Evolutionary conservation across 1,140 invertebrate species (phyloP).

Genomic region (Hyles euphorbiae): DNA sequence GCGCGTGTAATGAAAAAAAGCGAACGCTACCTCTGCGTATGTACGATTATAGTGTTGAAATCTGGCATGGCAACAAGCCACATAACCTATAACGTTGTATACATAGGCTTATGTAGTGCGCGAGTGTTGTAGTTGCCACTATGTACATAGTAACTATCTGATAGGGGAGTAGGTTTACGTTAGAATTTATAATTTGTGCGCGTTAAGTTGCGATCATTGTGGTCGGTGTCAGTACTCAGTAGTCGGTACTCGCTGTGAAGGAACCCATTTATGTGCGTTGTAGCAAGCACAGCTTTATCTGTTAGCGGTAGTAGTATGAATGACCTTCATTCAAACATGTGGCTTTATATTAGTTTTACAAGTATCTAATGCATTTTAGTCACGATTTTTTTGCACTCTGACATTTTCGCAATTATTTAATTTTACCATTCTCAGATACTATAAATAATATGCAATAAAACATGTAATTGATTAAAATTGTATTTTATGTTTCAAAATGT

Average conservation of each 20-base stretch:
- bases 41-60: constrained; percentile 34
- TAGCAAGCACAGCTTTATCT: too few relatives aligned
- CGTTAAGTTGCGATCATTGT: constrained; percentile 1
- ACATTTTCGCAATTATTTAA: too few relatives aligned
- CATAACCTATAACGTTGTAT: constrained; percentile 58
- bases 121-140: constrained; percentile 21
- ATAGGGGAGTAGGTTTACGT: constrained; percentile 29
- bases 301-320: too few relatives aligned
- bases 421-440: too few relatives aligned
- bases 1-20: constrained; percentile 1
- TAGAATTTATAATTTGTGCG: constrained; percentile 14
- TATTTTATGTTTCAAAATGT: too few relatives aligned
- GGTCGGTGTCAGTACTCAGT: background rate
- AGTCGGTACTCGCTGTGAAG: background rate
- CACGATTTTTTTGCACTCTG: too few relatives aligned
- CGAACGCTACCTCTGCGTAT: constrained; percentile 11
- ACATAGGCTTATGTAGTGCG: constrained; percentile 24
- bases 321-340: too few relatives aligned
- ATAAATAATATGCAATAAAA: too few relatives aligned
- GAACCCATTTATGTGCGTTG: background rate
- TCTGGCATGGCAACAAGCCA: constrained; percentile 66
- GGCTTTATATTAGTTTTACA: too few relatives aligned
- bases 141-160: constrained; percentile 46
- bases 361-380: too few relatives aligned
- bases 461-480: too few relatives aligned